Evolutionary conservation across 2,113 vertebrate species (phyloP), one percentile per base, ranked within the genome.

Genomic region (Oreochromis spilurus): DNA sequence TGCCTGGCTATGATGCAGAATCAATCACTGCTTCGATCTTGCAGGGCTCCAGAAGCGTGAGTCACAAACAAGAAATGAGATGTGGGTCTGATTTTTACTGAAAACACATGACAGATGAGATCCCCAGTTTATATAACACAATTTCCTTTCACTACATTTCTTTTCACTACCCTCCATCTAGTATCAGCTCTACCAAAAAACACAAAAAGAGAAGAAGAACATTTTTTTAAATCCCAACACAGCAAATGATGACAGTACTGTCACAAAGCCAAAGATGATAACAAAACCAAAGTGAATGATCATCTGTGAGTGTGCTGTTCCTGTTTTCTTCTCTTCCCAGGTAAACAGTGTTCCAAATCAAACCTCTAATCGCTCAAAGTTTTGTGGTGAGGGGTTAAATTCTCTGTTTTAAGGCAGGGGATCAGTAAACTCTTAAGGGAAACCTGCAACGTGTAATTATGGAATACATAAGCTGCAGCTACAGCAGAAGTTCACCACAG

Each of bases 401-500:
- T 94, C 93, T 92, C 82, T 88, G 89, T 83, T 91, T 93, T 29
- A 67, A 87, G 84, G 75, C 82, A 84, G 83, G 86, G 93, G 87
- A 90, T 95, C 91, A 65, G 84, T 90, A 86, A 89, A 91, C 87
- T 93, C 91, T 94, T 91, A 83, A 29, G 88, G 84, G 84, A 93
- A 85, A 95, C 91, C 89, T 72, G 84, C 79, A 95, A 70, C 84
- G n/a, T 95, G 91, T 94, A 93, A 96, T 96, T 95, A 96, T 90
- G 86, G 90, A 85, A 82, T 89, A 89, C 87, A 79, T 93, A 93
- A 95, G 89, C 89, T 96, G 94, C 93, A 94, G 90, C 92, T 88
- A 87, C 90, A 96, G 95, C 94, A 95, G 90, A 95, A 95, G 94
- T 89, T 93, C 86, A 93, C 95, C 95, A 72, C 94, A 94, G 80